phyloP scores from a whole-genome alignment of 2,888 invertebrate species.

The Acleris sparsana region DNA sequence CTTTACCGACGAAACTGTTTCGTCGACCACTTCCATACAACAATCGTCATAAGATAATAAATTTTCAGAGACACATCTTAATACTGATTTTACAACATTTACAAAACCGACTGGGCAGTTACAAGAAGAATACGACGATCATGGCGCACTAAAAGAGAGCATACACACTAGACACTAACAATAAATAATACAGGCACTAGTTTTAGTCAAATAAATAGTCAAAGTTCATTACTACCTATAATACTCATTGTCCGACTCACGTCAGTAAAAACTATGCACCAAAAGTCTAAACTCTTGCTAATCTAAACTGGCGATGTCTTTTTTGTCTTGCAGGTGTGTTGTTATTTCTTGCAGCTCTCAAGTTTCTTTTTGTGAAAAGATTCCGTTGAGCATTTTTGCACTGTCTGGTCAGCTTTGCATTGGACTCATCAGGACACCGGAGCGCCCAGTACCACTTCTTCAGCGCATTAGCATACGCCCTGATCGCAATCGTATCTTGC shows the following conservation, averaged over 20 bases:
- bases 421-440: constrained; percentile 64
- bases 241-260: constrained; percentile 29
- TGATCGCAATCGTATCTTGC: constrained; percentile 85
- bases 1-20: constrained; percentile 77
- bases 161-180: constrained; percentile 19
- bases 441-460: constrained; percentile 84
- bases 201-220: constrained; percentile 25
- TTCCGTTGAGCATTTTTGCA: constrained; percentile 57
- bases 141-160: constrained; percentile 44
- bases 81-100: constrained; percentile 15
- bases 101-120: constrained; percentile 15
- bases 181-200: constrained; percentile 34
- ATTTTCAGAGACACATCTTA: constrained; percentile 4
- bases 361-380: constrained; percentile 50
- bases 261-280: constrained; percentile 5
- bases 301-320: constrained; percentile 28
- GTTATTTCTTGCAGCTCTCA: constrained; percentile 43
- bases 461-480: constrained; percentile 83
- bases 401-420: constrained; percentile 34
- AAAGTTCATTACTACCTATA: constrained; percentile 29
- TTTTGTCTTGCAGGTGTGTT: constrained; percentile 25
- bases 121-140: constrained; percentile 11
- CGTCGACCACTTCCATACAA: constrained; percentile 70
- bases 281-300: background rate
- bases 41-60: constrained; percentile 17